Percentiles rank a stretch among this genome's conserved stretches.
Evolutionary conservation across 2,797 vertebrate genomes (phyloP).

Genomic region (Myripristis jacobus): DNA sequence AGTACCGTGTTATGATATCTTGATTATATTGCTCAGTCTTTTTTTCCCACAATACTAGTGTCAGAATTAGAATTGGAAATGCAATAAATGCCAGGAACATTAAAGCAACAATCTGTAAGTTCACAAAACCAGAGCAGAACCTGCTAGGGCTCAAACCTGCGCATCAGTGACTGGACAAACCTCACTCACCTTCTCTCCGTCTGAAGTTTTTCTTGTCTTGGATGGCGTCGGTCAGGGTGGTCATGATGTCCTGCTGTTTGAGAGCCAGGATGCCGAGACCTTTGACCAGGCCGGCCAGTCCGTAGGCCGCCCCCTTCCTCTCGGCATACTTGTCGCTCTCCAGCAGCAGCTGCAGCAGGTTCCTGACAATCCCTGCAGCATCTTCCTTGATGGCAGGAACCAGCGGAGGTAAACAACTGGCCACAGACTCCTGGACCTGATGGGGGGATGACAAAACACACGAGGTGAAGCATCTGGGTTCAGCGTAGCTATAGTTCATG

Average conservation of each 20-base stretch:
- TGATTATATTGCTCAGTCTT: too few species aligned
- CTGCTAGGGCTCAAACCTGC: not conserved
- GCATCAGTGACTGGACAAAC: not conserved
- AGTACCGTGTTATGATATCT: too few species aligned
- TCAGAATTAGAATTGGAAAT: too few species aligned
- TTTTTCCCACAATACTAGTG: too few species aligned
- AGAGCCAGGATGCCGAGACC: conserved; percentile 97
- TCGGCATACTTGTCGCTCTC: conserved; percentile 98
- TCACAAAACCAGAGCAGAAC: not conserved
- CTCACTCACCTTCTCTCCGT: conserved; percentile 90
- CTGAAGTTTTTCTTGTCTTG: conserved; percentile 99
- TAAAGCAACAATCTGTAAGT: too few species aligned
- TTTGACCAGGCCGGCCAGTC: conserved; percentile 95
- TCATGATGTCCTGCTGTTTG: conserved; percentile 99
- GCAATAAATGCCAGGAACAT: too few species aligned
- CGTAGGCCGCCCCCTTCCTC: conserved; percentile 95
- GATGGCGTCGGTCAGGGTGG: conserved; percentile 94
- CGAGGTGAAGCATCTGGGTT: not conserved
- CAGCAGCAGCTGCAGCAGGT: conserved; percentile 93
- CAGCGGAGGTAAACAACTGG: conserved; percentile 94
- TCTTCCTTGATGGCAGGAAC: conserved; percentile 98
- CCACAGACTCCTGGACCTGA: conserved; percentile 98
- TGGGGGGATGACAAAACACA: conserved; percentile 2
- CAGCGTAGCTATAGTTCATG: not conserved
- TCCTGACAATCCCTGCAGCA: conserved; percentile 94